Evolutionary conservation across 2,113 vertebrate species (phyloP), one percentile per base, ranked within the genome.

Genomic region (Oriolus oriolus): DNA sequence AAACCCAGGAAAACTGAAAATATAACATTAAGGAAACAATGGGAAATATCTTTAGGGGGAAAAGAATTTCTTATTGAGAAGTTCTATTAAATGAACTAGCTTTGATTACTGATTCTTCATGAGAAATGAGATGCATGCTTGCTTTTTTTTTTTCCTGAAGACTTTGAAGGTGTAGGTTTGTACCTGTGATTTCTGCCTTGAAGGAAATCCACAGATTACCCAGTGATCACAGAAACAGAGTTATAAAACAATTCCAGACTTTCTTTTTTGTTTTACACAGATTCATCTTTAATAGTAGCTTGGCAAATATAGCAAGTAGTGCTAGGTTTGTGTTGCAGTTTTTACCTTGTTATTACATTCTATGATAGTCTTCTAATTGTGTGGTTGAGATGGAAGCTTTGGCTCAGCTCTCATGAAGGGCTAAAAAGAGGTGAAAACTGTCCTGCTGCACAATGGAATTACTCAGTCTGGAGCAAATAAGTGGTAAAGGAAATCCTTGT

Each of bases 401-500:
- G 85, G 47, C 64, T 89, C 21, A 19, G 61, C 56, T 90, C 49
- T 54, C 3, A 3, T 10, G 21, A 60, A 87, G 89, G 96, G 68
- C 93, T 94, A 87, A 96, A 93, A 44, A 68, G 87, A 92, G 63
- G 70, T 80, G 42, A 54, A 53, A 23, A 24, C 89, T 84, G 31
- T 76, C 21, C 61, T 54, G 2, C 9, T 83, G 39, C 68, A 89
- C 82, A 78, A 16, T 81, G 87, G 78, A 44, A 70, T 89, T 16
- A 41, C 54, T 54, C 10, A 37, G 35, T 59, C 60, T 83, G 92
- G 74, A 91, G 91, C 94, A 92, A 73, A 30, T 17, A 83, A 93
- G 18, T 18, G 33, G 49, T 90, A 79, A 89, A 92, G 92, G 54
- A 95, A 97, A 57, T 88, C 78, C 83, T 94, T 95, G 84, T 79